phyloP scores from a whole-genome alignment of 1,140 invertebrate species.

The Laupala kohalensis region DNA sequence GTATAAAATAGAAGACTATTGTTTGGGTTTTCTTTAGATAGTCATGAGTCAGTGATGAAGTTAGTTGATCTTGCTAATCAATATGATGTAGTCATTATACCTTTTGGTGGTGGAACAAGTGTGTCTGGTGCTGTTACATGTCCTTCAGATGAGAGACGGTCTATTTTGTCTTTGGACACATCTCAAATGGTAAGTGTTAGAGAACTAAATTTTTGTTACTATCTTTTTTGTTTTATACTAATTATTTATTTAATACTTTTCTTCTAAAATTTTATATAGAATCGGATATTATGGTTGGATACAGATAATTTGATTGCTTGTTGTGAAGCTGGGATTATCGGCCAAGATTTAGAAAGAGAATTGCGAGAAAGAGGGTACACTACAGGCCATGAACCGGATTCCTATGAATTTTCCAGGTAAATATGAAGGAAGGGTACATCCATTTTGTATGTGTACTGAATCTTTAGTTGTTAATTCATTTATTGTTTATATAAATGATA shows the following conservation, averaged over 20 bases:
- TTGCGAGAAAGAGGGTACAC: constrained; percentile 57
- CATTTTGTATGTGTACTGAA: background rate
- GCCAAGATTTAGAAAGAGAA: constrained; percentile 80
- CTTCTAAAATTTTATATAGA: constrained; percentile 27
- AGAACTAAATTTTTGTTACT: background rate
- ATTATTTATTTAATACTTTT: background rate
- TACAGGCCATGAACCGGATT: constrained; percentile 91
- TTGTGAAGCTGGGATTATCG: constrained; percentile 83
- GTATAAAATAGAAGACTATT: too few relatives aligned
- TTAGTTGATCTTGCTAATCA: constrained; percentile 65
- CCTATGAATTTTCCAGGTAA: constrained; percentile 83
- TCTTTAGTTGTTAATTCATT: background rate
- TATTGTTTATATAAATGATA: background rate
- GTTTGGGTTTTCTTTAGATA: constrained; percentile 29
- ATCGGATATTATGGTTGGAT: constrained; percentile 88
- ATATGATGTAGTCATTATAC: constrained; percentile 75
- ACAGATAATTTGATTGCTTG: constrained; percentile 72
- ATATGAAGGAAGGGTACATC: background rate
- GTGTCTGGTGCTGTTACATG: constrained; percentile 85
- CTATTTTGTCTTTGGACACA: constrained; percentile 85
- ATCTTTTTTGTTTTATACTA: constrained; percentile 5
- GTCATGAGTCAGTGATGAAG: constrained; percentile 67
- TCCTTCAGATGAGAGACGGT: constrained; percentile 62
- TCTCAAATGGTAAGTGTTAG: constrained; percentile 65
- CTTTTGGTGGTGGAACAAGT: constrained; percentile 92